Conservation (phyloP, 1,140 invertebrate genomes). For the Lordiphosa stackelbergi region DNA sequence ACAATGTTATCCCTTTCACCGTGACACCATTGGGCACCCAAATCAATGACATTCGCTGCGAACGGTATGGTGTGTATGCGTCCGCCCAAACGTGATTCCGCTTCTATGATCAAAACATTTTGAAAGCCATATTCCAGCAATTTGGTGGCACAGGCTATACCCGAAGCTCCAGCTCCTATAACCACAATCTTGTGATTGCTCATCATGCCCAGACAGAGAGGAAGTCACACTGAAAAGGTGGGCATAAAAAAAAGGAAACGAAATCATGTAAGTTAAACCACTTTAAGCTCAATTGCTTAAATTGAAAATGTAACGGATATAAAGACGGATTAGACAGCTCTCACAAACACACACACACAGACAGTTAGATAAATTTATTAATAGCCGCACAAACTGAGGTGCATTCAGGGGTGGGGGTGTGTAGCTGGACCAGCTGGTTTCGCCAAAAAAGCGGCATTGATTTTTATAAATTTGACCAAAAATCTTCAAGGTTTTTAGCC, state of each 20-base stretch:
- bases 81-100: slow-evolving; percentile 84
- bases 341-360: slow-evolving; percentile 3
- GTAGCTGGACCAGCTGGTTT: slow-evolving; percentile 31
- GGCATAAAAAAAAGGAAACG: too few relatives aligned
- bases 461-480: slow-evolving; percentile 59
- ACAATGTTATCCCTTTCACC: slow-evolving; percentile 86
- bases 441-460: slow-evolving; percentile 49
- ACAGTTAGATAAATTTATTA: slow-evolving; percentile 21
- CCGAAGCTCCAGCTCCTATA: slow-evolving; percentile 81
- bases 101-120: slow-evolving; percentile 82
- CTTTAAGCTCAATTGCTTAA: slow-evolving; percentile 1
- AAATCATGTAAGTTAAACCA: not conserved
- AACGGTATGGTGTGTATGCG: slow-evolving; percentile 82
- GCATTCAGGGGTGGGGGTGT: not conserved
- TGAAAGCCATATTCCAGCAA: slow-evolving; percentile 79
- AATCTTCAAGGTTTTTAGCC: slow-evolving; percentile 54
- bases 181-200: slow-evolving; percentile 78
- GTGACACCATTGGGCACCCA: slow-evolving; percentile 90
- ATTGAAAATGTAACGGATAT: slow-evolving; percentile 11
- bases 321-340: slow-evolving; percentile 7
- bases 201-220: too few relatives aligned
- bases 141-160: slow-evolving; percentile 80
- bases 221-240: too few relatives aligned
- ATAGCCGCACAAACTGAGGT: slow-evolving; percentile 13
- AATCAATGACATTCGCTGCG: slow-evolving; percentile 83